Percentiles rank a stretch among this genome's conserved stretches.
phyloP scores from a whole-genome alignment of 1,140 invertebrate genomes.

The Sycophila sp. region DNA sequence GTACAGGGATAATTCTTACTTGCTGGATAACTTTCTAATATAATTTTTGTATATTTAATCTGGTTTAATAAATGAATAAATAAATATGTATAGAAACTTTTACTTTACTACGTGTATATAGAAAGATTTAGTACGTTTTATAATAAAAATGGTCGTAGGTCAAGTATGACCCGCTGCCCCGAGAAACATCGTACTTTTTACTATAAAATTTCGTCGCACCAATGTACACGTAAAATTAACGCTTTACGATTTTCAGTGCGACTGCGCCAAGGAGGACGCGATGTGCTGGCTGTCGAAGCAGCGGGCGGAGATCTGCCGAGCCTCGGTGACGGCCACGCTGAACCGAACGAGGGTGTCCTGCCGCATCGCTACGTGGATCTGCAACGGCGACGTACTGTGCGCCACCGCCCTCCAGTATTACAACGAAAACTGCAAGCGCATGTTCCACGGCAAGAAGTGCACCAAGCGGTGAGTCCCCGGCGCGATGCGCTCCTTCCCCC shows the following conservation, averaged over 20 bases:
- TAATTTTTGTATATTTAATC: too few species aligned
- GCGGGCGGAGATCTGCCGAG: conserved; percentile 76
- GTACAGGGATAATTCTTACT: too few species aligned
- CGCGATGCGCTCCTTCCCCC: not conserved
- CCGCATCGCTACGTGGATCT: conserved; percentile 81
- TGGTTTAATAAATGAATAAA: too few species aligned
- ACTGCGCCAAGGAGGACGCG: conserved; percentile 71
- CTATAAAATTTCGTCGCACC: too few species aligned
- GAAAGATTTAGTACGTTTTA: too few species aligned
- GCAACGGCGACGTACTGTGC: conserved; percentile 78
- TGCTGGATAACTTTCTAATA: too few species aligned
- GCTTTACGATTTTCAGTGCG: conserved; percentile 72
- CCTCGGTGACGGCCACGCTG: conserved; percentile 73
- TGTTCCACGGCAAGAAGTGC: conserved; percentile 83
- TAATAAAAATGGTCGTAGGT: too few species aligned
- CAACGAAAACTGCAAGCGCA: conserved; percentile 74
- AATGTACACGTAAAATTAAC: too few species aligned
- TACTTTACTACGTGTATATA: too few species aligned
- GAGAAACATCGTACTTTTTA: too few species aligned
- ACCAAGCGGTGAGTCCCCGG: conserved; percentile 66
- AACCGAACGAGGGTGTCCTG: conserved; percentile 78
- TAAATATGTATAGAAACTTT: too few species aligned
- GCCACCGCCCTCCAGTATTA: conserved; percentile 81
- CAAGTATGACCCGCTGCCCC: too few species aligned
- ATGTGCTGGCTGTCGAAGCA: conserved; percentile 75